Base-by-base conservation (phyloP, 2,113 vertebrate genomes). In the Laticauda laticaudata region DNA sequence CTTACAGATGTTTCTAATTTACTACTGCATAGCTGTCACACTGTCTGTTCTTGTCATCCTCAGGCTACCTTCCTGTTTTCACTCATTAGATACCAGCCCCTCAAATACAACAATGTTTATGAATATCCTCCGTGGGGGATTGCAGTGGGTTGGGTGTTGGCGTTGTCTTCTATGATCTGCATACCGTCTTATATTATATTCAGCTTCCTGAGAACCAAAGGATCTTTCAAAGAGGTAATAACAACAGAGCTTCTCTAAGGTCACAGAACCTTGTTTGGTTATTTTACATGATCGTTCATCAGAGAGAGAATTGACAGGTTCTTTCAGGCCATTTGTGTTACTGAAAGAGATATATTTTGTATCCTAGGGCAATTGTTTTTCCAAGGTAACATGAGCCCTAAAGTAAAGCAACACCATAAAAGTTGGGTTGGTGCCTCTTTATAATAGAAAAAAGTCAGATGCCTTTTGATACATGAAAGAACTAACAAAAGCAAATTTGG, bases 51-150 rank as follows among this genome's bases (percentile, higher is more conserved):
- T 81, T 86, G 10, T 92, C 15, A 59, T 94, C 54, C 91, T 29
- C 93, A 99, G 99, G 98, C 98, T 0, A 98, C 98, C 1, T 99
- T 99, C 97, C 96, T 99, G 45, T 99, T 99, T 96, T 99, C 98
- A 56, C 96, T 99, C 95, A 98, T 98, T 95, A 98, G 99, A 96
- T 99, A 99, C 94, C 97, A 97, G 0, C 98, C 98, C 6, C 97
- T 99, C 93, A 99, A 97, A 91, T 99, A 99, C 97, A 99, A 99
- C 96, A 98, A 98, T 1, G 95, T 97, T 92, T 99, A 99, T 0
- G 94, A 98, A 86, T 99, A 99, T 96, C 99, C 99, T 0, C 91
- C 97, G 87, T 99, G 99, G 99, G 99, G 98, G 1, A 98, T 98
- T 0, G 23, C 59, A 75, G 94, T 99, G 0, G 99, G 99, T 95